A percentile compares a stretch with the other conserved stretches of the same genome.
These are phyloP conservation scores for Chondrosia reniformis DNA, from an alignment of 37 sponge, comb jelly and placozoan species.

Conservation along the genomic window DNA sequence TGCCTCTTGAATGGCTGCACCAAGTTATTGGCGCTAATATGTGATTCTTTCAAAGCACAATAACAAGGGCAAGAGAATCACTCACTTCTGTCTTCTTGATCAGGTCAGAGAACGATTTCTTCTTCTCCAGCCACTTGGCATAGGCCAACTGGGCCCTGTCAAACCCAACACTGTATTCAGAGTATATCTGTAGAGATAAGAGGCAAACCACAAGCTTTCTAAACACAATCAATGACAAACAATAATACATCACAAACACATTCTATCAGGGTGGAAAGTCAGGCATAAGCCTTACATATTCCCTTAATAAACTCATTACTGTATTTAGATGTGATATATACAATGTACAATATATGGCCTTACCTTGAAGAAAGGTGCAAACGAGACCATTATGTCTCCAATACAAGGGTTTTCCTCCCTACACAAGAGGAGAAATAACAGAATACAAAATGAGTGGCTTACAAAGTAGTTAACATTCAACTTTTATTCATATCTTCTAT, in stretches of 20 bases:
- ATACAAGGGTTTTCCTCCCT: conserved; percentile 54
- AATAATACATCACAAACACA: too few species aligned
- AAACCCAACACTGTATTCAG: conserved; percentile 50
- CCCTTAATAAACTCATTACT: too few species aligned
- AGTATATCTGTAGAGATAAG: conserved; percentile 44
- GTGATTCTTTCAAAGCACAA: too few species aligned
- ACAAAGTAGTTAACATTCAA: not conserved
- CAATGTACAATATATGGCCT: too few species aligned
- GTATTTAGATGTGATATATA: too few species aligned
- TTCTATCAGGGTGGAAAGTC: too few species aligned
- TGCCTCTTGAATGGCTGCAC: too few species aligned
- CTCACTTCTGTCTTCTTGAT: conserved; percentile 50
- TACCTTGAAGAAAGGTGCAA: conserved; percentile 74
- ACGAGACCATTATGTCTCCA: conserved; percentile 46
- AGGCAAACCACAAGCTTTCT: too few species aligned
- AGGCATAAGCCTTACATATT: too few species aligned
- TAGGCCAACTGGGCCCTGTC: conserved; percentile 48
- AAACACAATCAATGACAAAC: too few species aligned
- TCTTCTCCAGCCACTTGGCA: conserved; percentile 41
- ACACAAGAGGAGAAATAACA: not conserved
- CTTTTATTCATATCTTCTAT: not conserved
- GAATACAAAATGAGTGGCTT: not conserved
- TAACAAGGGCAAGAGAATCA: not conserved
- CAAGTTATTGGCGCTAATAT: too few species aligned
- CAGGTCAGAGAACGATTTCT: conserved; percentile 49